These are phyloP conservation scores for Crioceris asparagi DNA, from an alignment of 2,888 invertebrate genomes.

Conservation along the genomic window DNA sequence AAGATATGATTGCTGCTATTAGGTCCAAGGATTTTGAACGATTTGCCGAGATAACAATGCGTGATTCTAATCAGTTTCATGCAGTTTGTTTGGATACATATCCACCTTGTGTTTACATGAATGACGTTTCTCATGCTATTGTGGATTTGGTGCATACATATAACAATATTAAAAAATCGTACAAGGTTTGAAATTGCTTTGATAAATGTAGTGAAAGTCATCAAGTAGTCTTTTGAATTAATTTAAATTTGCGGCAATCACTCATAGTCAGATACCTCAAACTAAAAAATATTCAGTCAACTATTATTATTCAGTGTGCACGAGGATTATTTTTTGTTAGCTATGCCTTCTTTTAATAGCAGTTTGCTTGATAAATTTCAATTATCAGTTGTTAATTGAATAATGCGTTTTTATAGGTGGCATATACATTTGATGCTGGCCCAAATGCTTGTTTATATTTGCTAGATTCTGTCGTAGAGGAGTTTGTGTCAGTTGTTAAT, in stretches of 20 bases:
- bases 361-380: no score
- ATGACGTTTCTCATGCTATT: constrained; percentile 73
- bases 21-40: constrained; percentile 58
- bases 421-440: constrained; percentile 98
- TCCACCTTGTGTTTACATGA: constrained; percentile 91
- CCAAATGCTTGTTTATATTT: constrained; percentile 90
- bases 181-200: constrained; percentile 48
- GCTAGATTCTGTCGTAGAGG: constrained; percentile 61
- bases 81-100: constrained; percentile 86
- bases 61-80: constrained; percentile 96
- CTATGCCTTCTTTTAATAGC: no score
- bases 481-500: constrained; percentile 56
- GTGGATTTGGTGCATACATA: constrained; percentile 71
- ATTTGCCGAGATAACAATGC: constrained; percentile 93
- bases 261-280: no score
- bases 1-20: constrained; percentile 49
- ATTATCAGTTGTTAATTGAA: no score
- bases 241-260: no score
- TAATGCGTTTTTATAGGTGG: constrained; percentile 46
- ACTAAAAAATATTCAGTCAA: no score
- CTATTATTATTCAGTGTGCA: no score
- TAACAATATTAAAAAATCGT: constrained; percentile 56
- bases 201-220: no score
- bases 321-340: no score
- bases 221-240: no score